These are phyloP conservation scores for Oxystoma pomonae DNA, from an alignment of 2,888 invertebrate genomes.

Conservation along the genomic window DNA sequence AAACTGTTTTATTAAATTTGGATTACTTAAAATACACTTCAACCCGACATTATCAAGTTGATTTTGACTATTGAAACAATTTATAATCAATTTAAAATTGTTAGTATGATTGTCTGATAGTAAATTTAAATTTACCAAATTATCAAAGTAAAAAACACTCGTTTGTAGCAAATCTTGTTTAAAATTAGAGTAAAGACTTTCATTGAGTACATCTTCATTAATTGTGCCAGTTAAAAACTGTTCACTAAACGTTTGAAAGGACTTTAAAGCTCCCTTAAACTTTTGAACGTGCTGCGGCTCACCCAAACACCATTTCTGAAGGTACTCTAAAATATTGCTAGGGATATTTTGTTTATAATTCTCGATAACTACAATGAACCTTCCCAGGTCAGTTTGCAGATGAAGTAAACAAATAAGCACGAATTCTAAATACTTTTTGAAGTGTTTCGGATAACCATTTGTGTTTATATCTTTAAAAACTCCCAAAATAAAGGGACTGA, in stretches of 20 bases:
- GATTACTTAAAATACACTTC: slow-evolving; percentile 45
- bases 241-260: slow-evolving; percentile 30
- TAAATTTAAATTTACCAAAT: slow-evolving; percentile 24
- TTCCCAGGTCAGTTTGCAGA: slow-evolving; percentile 53
- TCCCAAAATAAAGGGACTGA: slow-evolving; percentile 44
- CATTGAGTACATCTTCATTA: slow-evolving; percentile 10
- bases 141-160: slow-evolving; percentile 34
- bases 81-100: slow-evolving; percentile 30
- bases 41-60: slow-evolving; percentile 32
- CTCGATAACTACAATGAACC: slow-evolving; percentile 51
- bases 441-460: slow-evolving; percentile 31
- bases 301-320: slow-evolving; percentile 50
- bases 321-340: slow-evolving; percentile 47
- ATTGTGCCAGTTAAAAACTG: slow-evolving; percentile 31
- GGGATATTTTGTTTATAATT: slow-evolving; percentile 47
- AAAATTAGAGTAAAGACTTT: slow-evolving; percentile 26
- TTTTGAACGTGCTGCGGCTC: slow-evolving; percentile 22
- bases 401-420: slow-evolving; percentile 57
- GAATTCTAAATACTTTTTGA: slow-evolving; percentile 47
- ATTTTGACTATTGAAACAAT: slow-evolving; percentile 24
- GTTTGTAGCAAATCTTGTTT: slow-evolving; percentile 33
- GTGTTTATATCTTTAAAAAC: slow-evolving; percentile 40
- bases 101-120: slow-evolving; percentile 23
- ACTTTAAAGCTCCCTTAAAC: slow-evolving; percentile 30
- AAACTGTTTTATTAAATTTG: slow-evolving; percentile 44